Evolutionary conservation across 2,113 vertebrate genomes (phyloP).

Genomic region (Eudyptes chrysolophus): DNA sequence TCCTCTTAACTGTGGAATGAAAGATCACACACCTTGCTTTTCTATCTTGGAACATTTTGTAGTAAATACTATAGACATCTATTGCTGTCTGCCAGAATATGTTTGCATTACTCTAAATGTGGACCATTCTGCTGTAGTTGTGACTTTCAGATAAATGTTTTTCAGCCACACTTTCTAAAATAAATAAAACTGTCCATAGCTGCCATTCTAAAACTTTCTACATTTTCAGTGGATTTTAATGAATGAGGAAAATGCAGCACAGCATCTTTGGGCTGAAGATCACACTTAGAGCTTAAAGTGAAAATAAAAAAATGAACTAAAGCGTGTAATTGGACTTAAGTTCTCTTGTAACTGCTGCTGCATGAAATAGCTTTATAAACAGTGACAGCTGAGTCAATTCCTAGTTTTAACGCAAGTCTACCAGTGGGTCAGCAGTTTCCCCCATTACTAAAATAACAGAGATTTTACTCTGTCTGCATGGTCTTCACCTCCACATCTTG

Average conservation of each 20-base stretch:
- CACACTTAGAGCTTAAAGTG: neutral
- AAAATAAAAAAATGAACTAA: neutral
- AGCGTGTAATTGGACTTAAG: neutral
- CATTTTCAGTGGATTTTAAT: neutral
- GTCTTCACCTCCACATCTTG: neutral
- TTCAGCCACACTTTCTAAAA: neutral
- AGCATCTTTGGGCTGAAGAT: neutral
- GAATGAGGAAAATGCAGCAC: neutral
- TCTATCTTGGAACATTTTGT: neutral
- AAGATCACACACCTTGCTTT: fast-evolving
- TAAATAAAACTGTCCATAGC: neutral
- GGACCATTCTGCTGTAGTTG: neutral
- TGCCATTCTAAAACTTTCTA: neutral
- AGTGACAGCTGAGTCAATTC: neutral
- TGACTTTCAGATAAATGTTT: neutral
- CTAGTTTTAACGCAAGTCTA: neutral
- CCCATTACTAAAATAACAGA: neutral
- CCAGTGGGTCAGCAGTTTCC: neutral
- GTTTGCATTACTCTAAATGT: neutral
- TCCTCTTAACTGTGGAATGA: neutral
- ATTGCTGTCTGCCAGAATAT: neutral
- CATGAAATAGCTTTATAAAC: neutral
- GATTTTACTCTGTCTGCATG: neutral
- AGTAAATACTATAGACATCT: neutral
- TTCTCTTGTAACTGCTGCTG: neutral